Evolutionary conservation across 1,140 invertebrate species (phyloP).

Genomic region (Drosophila malerkotliana): DNA sequence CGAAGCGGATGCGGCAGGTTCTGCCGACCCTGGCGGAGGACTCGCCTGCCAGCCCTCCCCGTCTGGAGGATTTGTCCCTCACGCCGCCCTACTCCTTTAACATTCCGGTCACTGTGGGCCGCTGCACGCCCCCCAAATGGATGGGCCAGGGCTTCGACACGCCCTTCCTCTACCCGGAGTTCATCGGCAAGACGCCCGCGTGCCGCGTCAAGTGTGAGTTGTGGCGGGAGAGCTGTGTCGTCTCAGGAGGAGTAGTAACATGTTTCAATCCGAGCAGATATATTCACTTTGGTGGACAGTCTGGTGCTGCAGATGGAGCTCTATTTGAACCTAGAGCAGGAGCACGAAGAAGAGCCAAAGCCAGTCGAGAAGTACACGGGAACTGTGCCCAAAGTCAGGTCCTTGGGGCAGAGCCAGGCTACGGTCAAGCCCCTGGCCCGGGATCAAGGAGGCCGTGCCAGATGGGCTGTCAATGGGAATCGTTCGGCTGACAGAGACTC

Average conservation of each 20-base stretch:
- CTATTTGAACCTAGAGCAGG: neutral
- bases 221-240: neutral
- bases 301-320: slow-evolving; percentile 33
- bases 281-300: slow-evolving; percentile 43
- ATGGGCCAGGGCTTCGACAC: slow-evolving; percentile 48
- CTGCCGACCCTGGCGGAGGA: neutral
- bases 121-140: slow-evolving; percentile 27
- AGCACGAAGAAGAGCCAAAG: neutral
- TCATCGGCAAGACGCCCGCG: slow-evolving; percentile 11
- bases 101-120: neutral
- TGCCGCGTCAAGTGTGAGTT: slow-evolving; percentile 46
- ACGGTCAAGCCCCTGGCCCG: neutral
- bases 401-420: neutral
- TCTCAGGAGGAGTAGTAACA: neutral
- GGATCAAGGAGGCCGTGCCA: neutral
- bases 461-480: neutral
- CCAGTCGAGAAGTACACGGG: slow-evolving; percentile 7
- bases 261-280: slow-evolving; percentile 17
- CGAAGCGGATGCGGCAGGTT: neutral
- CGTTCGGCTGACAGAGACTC: neutral
- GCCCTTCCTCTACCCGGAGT: slow-evolving; percentile 48
- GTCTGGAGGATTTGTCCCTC: neutral
- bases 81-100: neutral
- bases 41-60: neutral
- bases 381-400: slow-evolving; percentile 33